Conservation (phyloP, 1,140 invertebrate species). For the Acromyrmex charruanus region DNA sequence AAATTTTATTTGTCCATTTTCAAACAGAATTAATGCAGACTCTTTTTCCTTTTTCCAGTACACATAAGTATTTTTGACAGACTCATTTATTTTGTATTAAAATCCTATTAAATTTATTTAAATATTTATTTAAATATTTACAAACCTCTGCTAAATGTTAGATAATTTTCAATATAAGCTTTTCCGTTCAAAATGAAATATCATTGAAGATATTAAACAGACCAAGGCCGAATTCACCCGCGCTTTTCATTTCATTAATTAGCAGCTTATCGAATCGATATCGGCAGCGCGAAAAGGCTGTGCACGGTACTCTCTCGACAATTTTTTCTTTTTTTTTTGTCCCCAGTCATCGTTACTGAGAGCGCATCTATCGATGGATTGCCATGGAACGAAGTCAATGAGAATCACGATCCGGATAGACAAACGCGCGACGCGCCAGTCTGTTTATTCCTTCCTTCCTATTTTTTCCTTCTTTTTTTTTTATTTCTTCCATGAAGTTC, state of each 20-base stretch:
- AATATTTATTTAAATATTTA: background rate
- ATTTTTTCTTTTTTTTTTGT: conserved; percentile 9
- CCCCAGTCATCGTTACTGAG: background rate
- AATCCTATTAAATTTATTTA: background rate
- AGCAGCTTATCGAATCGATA: conserved; percentile 52
- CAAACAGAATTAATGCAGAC: no score
- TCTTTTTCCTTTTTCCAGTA: no score
- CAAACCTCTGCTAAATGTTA: background rate
- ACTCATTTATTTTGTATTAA: background rate
- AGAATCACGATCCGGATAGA: conserved; percentile 35
- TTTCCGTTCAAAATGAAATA: background rate
- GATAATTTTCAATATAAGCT: conserved; percentile 3
- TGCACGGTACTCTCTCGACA: conserved; percentile 16
- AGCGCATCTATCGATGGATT: conserved; percentile 37
- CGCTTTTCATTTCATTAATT: conserved; percentile 55
- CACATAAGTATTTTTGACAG: no score
- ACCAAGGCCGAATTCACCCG: background rate
- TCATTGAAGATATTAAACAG: conserved; percentile 27
- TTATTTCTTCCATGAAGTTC: conserved; percentile 69
- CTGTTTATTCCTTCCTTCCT: conserved; percentile 46
- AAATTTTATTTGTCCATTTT: no score
- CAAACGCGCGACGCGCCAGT: conserved; percentile 43
- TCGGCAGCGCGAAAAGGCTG: conserved; percentile 28
- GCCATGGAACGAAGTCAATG: conserved; percentile 28
- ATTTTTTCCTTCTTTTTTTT: conserved; percentile 14